Percentiles rank a stretch among this genome's conserved stretches.
phyloP scores from a whole-genome alignment of 2,888 invertebrate species.

The Mythimna impura region DNA sequence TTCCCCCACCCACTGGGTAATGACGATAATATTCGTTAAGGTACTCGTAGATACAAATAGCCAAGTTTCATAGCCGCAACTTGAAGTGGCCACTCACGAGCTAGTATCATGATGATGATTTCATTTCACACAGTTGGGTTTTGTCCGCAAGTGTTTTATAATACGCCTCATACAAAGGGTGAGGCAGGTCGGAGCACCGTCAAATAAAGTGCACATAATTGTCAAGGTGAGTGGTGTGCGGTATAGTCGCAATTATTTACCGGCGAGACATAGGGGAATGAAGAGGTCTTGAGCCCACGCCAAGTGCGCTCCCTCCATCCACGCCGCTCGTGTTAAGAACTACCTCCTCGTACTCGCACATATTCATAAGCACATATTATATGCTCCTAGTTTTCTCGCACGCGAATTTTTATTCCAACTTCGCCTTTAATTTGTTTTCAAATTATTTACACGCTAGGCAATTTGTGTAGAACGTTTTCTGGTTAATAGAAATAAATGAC shows the following conservation, averaged over 20 bases:
- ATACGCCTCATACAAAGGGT: constrained; percentile 58
- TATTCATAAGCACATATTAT: constrained; percentile 75
- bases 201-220: constrained; percentile 87
- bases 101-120: constrained; percentile 6
- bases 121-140: constrained; percentile 17
- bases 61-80: not conserved
- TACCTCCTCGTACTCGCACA: constrained; percentile 73
- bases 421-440: constrained; percentile 63
- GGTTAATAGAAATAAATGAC: constrained; percentile 53
- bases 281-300: constrained; percentile 83
- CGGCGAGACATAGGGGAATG: constrained; percentile 86
- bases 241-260: constrained; percentile 87
- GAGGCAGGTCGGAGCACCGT: constrained; percentile 73
- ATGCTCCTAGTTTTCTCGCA: constrained; percentile 51
- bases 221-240: constrained; percentile 82
- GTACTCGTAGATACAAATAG: not conserved
- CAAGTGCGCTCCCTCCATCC: constrained; percentile 77
- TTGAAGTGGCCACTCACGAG: constrained; percentile 2
- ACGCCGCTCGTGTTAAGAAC: constrained; percentile 77
- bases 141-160: constrained; percentile 51
- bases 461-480: constrained; percentile 51
- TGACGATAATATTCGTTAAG: not conserved
- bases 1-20: not conserved
- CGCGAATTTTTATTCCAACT: constrained; percentile 60
- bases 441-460: constrained; percentile 59